Evolutionary conservation across 2,797 vertebrate genomes (phyloP), one percentile per base, ranked within the genome.

Genomic region (Todus mexicanus): DNA sequence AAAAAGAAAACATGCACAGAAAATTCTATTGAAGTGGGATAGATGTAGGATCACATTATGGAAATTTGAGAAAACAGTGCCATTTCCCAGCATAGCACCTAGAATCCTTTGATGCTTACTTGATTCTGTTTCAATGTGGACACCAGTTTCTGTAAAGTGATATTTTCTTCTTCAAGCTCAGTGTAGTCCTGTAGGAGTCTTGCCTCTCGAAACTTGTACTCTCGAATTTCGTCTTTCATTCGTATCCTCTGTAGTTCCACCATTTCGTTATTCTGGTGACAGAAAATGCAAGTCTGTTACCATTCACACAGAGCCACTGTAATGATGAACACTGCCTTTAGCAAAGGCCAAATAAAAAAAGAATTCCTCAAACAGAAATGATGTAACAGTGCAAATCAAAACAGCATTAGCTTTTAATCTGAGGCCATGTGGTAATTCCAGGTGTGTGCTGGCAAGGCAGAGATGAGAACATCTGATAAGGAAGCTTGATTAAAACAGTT

Each of bases 91-190:
- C 11, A 31, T 4, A 69, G 19, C 1, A 38, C 64, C 65, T 84
- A 40, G n/a, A 92, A 50, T 61, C 25, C 59, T 82, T 79, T 3
- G 1, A 48, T 75, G 43, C 94, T 87, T 93, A 99, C 99, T 98
- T 99, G 99, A 89, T 98, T 99, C 97, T 99, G 99, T 91, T 98
- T 99, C 82, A 99, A 97, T 0, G 99, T 99, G 51, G 99, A 99
- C 93, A 99, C 99, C 45, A 99, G 97, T 82, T 99, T 99, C 98
- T 99, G 99, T 81, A 99, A 97, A 2, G 98, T 99, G 96, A 99
- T 99, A 95, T 99, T 99, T 97, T 99, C 99, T 93, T 99, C 99
- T 93, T 99, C 99, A 78, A 99, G 98, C 95, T 99, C 99, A 0
- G 99, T 99, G 97, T 99, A 99, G 95, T 99, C 99, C 97, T 99